Base-by-base conservation (phyloP, 2,888 invertebrate species). In the Synergus itoensis region DNA sequence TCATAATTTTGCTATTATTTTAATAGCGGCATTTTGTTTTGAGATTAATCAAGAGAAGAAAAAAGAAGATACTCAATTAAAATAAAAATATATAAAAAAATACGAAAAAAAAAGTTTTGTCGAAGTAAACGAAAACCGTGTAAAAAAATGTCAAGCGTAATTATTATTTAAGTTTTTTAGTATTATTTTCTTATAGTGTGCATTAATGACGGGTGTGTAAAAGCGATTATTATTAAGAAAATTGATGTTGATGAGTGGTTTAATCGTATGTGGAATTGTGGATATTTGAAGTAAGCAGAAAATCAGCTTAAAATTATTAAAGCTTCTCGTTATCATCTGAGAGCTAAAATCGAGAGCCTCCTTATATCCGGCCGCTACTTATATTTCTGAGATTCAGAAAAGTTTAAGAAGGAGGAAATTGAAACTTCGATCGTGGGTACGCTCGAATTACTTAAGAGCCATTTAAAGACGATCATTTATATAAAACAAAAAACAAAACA, bases 81-180 rank as follows among this genome's bases (percentile, higher is more conserved):
- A 73, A 36, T 7, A 18, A 65, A 65, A 65, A 65, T n/a, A n/a
- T 5, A 14, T 11, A 73, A 18, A 73, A 67, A 73, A 73, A 73
- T 73, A 53, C 5, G 16, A 9, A 73, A 73, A 36, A 36, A 73
- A 73, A 53, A 36, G 69, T 73, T 73, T 73, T 36, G 45, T 53
- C 48, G n/a, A 73, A 28, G 16, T 28, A 73, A 45, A 67, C 21
- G 60, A 67, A 67, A 67, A 8, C 36, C 73, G 73, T 73, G 73
- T 73, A 73, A 73, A 73, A 67, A 73, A 69, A 53, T 73, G 73
- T 73, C 73, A 73, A 65, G 16, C 53, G 48, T 48, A 40, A 53
- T 53, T 73, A 48, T 73, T 73, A 73, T 53, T 73, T 73, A 73
- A 73, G 73, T 73, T 53, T 73, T 73, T 36, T 73, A 73, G 73